Base-by-base conservation (phyloP, 2,113 vertebrate genomes). In the Puffinus mauretanicus region DNA sequence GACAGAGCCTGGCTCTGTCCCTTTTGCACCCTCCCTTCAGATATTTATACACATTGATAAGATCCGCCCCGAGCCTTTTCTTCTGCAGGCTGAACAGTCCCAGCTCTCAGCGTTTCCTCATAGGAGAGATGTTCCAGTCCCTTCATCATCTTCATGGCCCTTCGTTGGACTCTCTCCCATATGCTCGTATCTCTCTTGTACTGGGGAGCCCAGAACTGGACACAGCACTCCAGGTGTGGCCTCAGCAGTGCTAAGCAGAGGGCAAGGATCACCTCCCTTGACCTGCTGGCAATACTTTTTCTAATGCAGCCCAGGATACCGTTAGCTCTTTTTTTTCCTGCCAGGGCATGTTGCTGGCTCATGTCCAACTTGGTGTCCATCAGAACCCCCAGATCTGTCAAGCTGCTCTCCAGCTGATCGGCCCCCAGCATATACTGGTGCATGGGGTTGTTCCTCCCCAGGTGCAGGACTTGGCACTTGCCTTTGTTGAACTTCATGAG, bases 81-180 rank as follows among this genome's bases (percentile, higher is more conserved):
- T 73, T 58, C 34, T 27, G 20, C 13, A 80, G 51, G 51, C 25
- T 76, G 29, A 70, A 75, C 46, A 70, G 36, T 15, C 22, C 27
- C 44, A 58, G 30, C 22, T 87, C 32, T 65, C 46, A 38, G 36
- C 36, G 36, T 34, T 8, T 87, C 16, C 42, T 47, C 42, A 76
- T 1, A 44, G 18, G 21, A n/a, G 47, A 11, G 36, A 49, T 57
- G 34, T 8, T 62, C 22, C 47, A 77, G 25, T 58, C 58, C 34
- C 34, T 66, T 34, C 4, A 80, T 66, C 14, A 67, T 29, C 52
- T 71, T 14, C 11, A 7, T 32, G 26, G 38, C 27, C 15, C 24
- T 72, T 38, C 0, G 0, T 2, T 49, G 11, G 34, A 67, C 26
- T 67, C 13, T 66, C 22, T 83, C 47, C 46, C 8, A 24, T 34